Conservation (phyloP, 2,113 vertebrate genomes). For the Bucco capensis region DNA sequence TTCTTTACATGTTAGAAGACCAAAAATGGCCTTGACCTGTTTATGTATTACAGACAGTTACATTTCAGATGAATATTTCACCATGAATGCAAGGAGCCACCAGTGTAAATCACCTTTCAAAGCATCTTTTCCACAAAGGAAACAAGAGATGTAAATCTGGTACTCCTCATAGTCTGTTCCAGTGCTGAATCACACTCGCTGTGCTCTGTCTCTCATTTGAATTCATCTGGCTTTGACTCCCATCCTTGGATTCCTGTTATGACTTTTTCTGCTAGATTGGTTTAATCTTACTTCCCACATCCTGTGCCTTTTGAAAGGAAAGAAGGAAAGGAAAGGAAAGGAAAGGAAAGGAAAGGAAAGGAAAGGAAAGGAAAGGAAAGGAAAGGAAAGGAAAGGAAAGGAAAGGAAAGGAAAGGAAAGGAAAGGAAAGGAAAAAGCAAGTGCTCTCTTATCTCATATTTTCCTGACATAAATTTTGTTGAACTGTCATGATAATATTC, state of each 20-base stretch:
- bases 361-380: too few species aligned
- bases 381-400: too few species aligned
- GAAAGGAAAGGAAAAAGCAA: too few species aligned
- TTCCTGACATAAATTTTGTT: not conserved
- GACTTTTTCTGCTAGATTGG: constrained; percentile 27
- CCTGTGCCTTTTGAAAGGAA: not conserved
- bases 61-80: not conserved
- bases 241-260: constrained; percentile 26
- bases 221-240: constrained; percentile 25
- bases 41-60: not conserved
- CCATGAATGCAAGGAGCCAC: not conserved
- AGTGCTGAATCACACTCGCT: constrained; percentile 14
- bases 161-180: constrained; percentile 18
- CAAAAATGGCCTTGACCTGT: not conserved
- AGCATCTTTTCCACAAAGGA: constrained; percentile 6
- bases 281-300: constrained; percentile 50
- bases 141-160: constrained; percentile 23
- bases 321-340: not conserved
- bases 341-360: accelerated
- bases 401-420: too few species aligned
- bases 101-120: not conserved
- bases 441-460: not conserved
- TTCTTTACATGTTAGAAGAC: not conserved
- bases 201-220: constrained; percentile 39
- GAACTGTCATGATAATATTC: not conserved